Evolutionary conservation across 2,797 vertebrate species (phyloP).

Genomic region (Siniperca undulata): DNA sequence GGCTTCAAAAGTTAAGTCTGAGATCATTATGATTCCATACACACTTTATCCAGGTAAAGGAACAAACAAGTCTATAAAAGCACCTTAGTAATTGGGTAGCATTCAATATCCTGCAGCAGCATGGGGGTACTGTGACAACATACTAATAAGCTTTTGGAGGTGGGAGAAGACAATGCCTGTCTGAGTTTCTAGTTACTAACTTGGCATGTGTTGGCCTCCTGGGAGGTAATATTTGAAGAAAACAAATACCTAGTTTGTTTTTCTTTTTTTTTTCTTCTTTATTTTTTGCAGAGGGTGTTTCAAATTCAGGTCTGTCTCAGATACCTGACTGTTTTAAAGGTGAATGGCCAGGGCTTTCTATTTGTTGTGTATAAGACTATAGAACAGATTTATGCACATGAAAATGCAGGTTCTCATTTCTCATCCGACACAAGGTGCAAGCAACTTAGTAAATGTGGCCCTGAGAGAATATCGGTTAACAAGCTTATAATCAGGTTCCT

Average conservation of each 20-base stretch:
- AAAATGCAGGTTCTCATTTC: slow-evolving; percentile 38
- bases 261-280: background rate
- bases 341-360: slow-evolving; percentile 13
- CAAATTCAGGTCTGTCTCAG: slow-evolving; percentile 20
- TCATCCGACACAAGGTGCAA: slow-evolving; percentile 31
- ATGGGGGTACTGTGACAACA: slow-evolving; percentile 68
- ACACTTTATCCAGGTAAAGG: slow-evolving; percentile 60
- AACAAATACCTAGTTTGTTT: slow-evolving; percentile 42
- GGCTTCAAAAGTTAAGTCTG: slow-evolving; percentile 36
- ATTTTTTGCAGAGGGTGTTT: background rate
- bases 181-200: slow-evolving; percentile 59
- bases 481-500: slow-evolving; percentile 46
- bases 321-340: slow-evolving; percentile 27
- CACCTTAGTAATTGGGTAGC: slow-evolving; percentile 68
- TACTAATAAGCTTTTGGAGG: slow-evolving; percentile 73
- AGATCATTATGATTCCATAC: slow-evolving; percentile 65
- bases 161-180: slow-evolving; percentile 37
- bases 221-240: slow-evolving; percentile 47
- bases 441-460: slow-evolving; percentile 33
- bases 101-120: slow-evolving; percentile 74
- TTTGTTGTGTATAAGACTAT: background rate
- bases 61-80: slow-evolving; percentile 72
- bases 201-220: slow-evolving; percentile 47
- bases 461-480: slow-evolving; percentile 41
- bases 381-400: background rate